Percentiles rank a stretch among this genome's conserved stretches.
Conservation (phyloP, 2,797 vertebrate species). For the Gambelia wislizenii region DNA sequence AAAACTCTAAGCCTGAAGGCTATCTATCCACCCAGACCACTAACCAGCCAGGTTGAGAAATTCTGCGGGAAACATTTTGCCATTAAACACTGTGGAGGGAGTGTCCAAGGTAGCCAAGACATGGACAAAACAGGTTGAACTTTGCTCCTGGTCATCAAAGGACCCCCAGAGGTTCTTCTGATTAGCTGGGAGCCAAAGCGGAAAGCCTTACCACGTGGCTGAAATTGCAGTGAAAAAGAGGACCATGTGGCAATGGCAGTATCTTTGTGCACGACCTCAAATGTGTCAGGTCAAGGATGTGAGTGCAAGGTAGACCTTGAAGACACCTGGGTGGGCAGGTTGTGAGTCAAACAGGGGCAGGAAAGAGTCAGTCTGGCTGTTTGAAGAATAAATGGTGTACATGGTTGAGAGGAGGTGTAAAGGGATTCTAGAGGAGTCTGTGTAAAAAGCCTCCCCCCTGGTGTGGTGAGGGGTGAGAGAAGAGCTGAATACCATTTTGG, state of each 20-base stretch:
- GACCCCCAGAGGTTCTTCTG: slow-evolving; percentile 26
- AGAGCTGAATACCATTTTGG: not conserved
- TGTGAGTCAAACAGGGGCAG: not conserved
- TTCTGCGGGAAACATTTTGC: slow-evolving; percentile 29
- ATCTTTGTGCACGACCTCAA: slow-evolving; percentile 11
- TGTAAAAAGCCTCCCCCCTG: not conserved
- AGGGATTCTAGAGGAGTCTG: too few species aligned
- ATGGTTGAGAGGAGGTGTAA: not conserved
- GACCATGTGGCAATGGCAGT: not conserved
- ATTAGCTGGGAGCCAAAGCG: slow-evolving; percentile 42
- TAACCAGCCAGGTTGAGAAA: not conserved
- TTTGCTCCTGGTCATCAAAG: slow-evolving; percentile 39
- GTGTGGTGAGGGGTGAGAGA: too few species aligned
- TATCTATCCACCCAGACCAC: not conserved
- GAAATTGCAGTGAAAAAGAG: slow-evolving; percentile 12
- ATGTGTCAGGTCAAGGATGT: not conserved
- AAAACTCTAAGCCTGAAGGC: slow-evolving; percentile 17
- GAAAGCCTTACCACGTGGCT: slow-evolving; percentile 12
- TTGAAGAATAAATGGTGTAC: not conserved
- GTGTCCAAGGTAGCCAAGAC: slow-evolving; percentile 2
- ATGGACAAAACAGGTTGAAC: slow-evolving; percentile 47
- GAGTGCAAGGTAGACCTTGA: not conserved
- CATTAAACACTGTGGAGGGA: slow-evolving; percentile 29
- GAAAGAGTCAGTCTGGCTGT: not conserved
- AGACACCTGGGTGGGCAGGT: too few species aligned